phyloP scores from a whole-genome alignment of 2,888 invertebrate genomes.

The Phortica okadai region DNA sequence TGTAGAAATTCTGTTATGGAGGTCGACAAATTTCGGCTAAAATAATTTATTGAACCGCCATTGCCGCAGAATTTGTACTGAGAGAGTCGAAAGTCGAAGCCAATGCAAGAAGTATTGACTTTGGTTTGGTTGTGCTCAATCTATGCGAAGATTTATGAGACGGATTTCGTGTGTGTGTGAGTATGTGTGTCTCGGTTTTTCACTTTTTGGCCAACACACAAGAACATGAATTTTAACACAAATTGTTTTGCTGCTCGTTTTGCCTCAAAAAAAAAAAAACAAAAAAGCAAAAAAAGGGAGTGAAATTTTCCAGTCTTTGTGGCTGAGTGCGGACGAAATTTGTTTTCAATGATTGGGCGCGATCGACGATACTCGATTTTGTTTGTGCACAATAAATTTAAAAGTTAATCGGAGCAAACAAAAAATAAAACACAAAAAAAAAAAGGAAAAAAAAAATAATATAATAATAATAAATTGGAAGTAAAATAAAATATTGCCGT shows the following conservation, averaged over 20 bases:
- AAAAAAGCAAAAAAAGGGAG: too few relatives aligned
- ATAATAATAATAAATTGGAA: background rate
- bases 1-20: background rate
- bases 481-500: slow-evolving; percentile 17
- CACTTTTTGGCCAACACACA: background rate
- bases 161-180: background rate
- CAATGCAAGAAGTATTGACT: background rate
- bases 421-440: slow-evolving; percentile 8
- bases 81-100: too few relatives aligned
- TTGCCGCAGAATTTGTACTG: background rate
- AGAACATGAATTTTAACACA: background rate
- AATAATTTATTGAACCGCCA: background rate
- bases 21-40: background rate
- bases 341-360: background rate
- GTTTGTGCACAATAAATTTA: slow-evolving; percentile 29
- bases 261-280: background rate
- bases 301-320: background rate
- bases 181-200: background rate
- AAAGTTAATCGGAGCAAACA: slow-evolving; percentile 21
- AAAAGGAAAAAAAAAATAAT: background rate
- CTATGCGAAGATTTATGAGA: background rate
- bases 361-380: background rate
- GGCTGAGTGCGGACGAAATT: background rate
- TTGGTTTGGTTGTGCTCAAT: background rate
- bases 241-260: background rate